A percentile compares a stretch with the other conserved stretches of the same genome.
Evolutionary conservation across 2,888 invertebrate species (phyloP).

Genomic region (Oligia latruncula): DNA sequence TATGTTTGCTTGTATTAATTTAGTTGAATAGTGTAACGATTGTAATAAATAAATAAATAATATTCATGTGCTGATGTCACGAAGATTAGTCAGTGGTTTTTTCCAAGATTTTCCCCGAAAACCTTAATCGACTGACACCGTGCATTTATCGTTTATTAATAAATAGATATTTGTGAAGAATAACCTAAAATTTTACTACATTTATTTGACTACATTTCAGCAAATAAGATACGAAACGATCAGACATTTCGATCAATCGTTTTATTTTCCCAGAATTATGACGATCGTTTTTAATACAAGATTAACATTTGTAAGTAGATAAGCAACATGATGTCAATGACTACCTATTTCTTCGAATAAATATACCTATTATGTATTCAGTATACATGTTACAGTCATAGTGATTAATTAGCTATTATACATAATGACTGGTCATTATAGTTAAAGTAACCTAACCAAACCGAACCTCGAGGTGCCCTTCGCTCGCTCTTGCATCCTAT

Average conservation of each 20-base stretch:
- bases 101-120: conserved; percentile 10
- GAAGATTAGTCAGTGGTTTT: conserved; percentile 22
- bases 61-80: conserved; percentile 36
- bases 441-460: no score
- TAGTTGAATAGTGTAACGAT: no score
- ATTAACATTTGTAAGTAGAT: neutral
- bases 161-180: no score
- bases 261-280: neutral
- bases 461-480: no score
- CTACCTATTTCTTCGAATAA: neutral
- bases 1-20: no score
- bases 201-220: neutral
- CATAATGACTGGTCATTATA: no score
- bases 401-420: no score
- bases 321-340: conserved; percentile 7
- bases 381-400: neutral
- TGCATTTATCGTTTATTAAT: neutral
- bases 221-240: neutral
- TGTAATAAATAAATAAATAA: neutral
- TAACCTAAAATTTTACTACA: neutral
- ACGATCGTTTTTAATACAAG: neutral
- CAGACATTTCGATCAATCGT: neutral
- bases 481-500: no score
- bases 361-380: neutral
- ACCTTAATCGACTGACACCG: neutral